Conservation (phyloP, 2,797 vertebrate species). For the Triplophysa bombifrons region DNA sequence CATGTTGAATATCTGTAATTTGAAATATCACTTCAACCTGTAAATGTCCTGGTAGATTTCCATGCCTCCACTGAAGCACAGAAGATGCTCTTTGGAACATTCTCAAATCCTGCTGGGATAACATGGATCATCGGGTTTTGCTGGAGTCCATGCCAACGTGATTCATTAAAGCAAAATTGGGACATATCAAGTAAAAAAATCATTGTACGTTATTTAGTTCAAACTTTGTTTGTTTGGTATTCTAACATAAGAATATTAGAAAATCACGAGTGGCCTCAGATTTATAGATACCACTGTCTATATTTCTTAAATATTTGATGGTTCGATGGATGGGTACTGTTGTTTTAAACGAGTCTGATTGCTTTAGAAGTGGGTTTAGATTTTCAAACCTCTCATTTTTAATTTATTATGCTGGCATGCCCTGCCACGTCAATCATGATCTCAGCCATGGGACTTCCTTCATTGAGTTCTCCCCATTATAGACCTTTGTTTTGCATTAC, state of each 20-base stretch:
- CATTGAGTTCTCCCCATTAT: neutral
- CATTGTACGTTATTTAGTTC: neutral
- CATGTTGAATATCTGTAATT: too few species aligned
- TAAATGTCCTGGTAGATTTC: neutral
- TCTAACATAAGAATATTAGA: too few species aligned
- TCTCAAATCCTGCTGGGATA: neutral
- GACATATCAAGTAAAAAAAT: neutral
- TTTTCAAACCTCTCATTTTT: neutral
- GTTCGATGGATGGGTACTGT: neutral
- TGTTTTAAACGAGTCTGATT: neutral
- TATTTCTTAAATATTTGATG: neutral
- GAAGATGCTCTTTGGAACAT: neutral
- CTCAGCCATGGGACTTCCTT: neutral
- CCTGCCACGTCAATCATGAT: neutral
- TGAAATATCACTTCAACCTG: neutral
- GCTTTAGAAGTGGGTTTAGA: neutral
- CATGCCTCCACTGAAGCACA: neutral
- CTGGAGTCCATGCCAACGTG: neutral
- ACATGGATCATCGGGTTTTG: constrained; percentile 10
- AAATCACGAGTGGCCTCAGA: neutral
- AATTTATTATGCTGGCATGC: neutral
- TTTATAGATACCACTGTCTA: neutral
- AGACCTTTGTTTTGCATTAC: neutral
- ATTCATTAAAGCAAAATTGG: neutral
- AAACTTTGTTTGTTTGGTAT: too few species aligned